Evolutionary conservation across 2,888 invertebrate genomes (phyloP).

Genomic region (Ophioninae sp.): DNA sequence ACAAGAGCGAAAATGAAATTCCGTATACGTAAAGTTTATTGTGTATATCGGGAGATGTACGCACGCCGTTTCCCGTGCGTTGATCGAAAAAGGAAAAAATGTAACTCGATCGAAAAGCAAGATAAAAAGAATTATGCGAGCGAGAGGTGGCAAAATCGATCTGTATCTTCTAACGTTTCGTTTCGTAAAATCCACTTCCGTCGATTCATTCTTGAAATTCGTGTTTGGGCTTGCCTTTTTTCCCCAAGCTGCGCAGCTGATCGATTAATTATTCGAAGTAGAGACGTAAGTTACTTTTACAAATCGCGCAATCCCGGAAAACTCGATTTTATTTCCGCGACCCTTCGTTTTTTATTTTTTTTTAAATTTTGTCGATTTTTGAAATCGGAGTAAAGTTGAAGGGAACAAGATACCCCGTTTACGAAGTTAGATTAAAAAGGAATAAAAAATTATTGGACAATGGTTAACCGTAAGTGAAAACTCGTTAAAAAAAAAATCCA

Average conservation of each 20-base stretch:
- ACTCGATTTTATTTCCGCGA: background rate
- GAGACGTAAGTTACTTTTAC: background rate
- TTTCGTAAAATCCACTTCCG: background rate
- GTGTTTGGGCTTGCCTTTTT: background rate
- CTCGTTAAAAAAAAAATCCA: background rate
- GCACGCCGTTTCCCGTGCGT: background rate
- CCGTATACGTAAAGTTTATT: conserved; percentile 11
- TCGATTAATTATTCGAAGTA: background rate
- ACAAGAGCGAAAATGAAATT: conserved; percentile 20
- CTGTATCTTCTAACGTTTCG: background rate
- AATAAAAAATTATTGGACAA: background rate
- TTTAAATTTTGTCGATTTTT: background rate
- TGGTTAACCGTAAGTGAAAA: background rate
- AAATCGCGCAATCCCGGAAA: background rate
- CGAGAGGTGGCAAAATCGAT: conserved; percentile 58
- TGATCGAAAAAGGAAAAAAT: conserved; percentile 11
- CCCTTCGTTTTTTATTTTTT: background rate
- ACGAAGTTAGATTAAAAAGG: conserved; percentile 27
- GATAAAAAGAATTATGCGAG: conserved; percentile 36
- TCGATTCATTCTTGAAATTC: background rate
- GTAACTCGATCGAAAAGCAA: conserved; percentile 32
- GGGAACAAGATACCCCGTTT: conserved; percentile 57
- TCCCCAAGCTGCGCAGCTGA: background rate
- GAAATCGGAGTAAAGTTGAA: conserved; percentile 42
- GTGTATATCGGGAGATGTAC: background rate